Conservation (phyloP, 2,797 vertebrate genomes). For the Dicrostonyx torquatus region DNA sequence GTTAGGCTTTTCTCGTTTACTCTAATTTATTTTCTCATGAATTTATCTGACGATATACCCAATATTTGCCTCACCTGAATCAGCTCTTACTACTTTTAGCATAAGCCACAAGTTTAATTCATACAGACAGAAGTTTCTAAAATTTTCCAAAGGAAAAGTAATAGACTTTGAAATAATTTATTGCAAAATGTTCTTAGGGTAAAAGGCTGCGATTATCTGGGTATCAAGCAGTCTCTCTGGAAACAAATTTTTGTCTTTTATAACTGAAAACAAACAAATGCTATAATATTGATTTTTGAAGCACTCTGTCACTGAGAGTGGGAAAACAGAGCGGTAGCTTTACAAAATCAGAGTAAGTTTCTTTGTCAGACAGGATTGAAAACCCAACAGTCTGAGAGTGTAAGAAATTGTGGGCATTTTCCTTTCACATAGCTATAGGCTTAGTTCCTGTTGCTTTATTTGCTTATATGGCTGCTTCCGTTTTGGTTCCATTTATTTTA, state of each 20-base stretch:
- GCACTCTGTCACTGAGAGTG: background rate
- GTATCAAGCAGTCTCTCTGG: background rate
- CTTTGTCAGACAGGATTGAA: background rate
- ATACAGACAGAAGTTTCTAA: background rate
- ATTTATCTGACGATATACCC: background rate
- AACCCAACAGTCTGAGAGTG: background rate
- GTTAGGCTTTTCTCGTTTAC: background rate
- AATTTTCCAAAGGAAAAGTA: background rate
- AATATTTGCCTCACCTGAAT: background rate
- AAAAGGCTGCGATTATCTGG: background rate
- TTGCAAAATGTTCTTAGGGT: background rate
- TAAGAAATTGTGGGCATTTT: background rate
- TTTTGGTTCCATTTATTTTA: background rate
- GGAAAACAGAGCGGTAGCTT: background rate
- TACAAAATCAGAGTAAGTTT: background rate
- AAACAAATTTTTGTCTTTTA: background rate
- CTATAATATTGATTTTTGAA: background rate
- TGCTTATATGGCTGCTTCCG: background rate
- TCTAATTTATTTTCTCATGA: constrained; percentile 25
- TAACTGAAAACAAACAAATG: background rate
- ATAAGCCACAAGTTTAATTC: background rate
- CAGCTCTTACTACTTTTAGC: background rate
- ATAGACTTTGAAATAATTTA: background rate
- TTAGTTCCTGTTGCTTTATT: background rate
- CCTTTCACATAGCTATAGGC: background rate